Evolutionary conservation across 2,888 invertebrate species (phyloP).

Genomic region (Tetragonisca angustula): DNA sequence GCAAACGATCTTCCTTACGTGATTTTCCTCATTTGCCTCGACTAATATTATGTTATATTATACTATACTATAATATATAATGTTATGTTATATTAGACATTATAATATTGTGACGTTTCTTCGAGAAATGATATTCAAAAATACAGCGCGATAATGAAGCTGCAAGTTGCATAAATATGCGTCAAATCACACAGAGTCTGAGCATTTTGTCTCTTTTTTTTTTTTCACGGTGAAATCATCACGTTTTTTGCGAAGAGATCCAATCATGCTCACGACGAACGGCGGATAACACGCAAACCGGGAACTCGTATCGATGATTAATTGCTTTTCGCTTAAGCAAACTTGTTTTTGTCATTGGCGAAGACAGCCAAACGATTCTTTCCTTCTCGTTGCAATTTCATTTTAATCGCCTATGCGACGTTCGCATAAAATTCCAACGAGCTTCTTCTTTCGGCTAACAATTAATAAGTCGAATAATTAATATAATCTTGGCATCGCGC

Average conservation of each 20-base stretch:
- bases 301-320: slow-evolving; percentile 28
- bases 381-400: neutral
- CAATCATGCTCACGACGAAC: neutral
- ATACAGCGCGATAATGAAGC: neutral
- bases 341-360: slow-evolving; percentile 6
- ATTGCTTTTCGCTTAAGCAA: slow-evolving; percentile 26
- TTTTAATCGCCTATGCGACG: neutral
- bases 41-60: too few relatives aligned
- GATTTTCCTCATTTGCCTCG: too few relatives aligned
- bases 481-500: neutral
- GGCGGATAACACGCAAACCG: slow-evolving; percentile 14
- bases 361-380: slow-evolving; percentile 4
- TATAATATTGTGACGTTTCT: slow-evolving; percentile 4
- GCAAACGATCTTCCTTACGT: too few relatives aligned
- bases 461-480: slow-evolving; percentile 2
- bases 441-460: neutral
- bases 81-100: too few relatives aligned
- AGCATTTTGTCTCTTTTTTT: neutral
- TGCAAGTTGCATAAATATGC: neutral
- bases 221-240: neutral
- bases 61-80: neutral
- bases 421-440: slow-evolving; percentile 11
- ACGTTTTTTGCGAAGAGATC: slow-evolving; percentile 4
- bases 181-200: neutral
- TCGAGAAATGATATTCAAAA: slow-evolving; percentile 6